phyloP scores from a whole-genome alignment of 2,888 invertebrate species.

The Oligia fasciuncula region DNA sequence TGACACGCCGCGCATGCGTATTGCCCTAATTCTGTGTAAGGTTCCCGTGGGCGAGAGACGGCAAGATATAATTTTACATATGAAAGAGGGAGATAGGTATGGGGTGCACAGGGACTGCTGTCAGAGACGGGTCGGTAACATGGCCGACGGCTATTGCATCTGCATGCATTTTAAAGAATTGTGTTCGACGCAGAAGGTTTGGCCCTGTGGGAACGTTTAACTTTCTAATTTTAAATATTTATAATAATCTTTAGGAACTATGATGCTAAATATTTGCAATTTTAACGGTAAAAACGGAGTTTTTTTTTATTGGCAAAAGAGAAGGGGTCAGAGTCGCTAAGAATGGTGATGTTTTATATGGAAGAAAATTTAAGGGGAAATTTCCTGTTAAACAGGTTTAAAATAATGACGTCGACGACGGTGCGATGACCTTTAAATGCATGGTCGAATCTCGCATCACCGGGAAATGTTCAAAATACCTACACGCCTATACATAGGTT shows the following conservation, averaged over 20 bases:
- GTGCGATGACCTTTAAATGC: conserved; percentile 70
- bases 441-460: conserved; percentile 28
- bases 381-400: conserved; percentile 15
- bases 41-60: conserved; percentile 74
- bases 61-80: conserved; percentile 64
- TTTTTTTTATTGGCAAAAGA: neutral
- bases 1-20: conserved; percentile 89
- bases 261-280: neutral
- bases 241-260: neutral
- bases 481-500: conserved; percentile 46
- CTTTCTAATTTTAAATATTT: conserved; percentile 62
- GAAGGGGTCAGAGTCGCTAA: neutral
- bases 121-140: conserved; percentile 80
- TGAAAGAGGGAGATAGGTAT: conserved; percentile 73
- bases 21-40: conserved; percentile 85
- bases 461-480: conserved; percentile 48
- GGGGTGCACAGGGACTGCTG: conserved; percentile 71
- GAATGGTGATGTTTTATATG: neutral
- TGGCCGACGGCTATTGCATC: conserved; percentile 86
- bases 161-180: conserved; percentile 81
- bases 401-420: conserved; percentile 50
- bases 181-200: conserved; percentile 71
- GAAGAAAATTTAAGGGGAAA: neutral
- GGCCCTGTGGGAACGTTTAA: conserved; percentile 62
- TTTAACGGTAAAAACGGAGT: neutral